Evolutionary conservation across 1,140 invertebrate species (phyloP), one percentile per base, ranked within the genome.

Genomic region (Wiebesia pumilae): DNA sequence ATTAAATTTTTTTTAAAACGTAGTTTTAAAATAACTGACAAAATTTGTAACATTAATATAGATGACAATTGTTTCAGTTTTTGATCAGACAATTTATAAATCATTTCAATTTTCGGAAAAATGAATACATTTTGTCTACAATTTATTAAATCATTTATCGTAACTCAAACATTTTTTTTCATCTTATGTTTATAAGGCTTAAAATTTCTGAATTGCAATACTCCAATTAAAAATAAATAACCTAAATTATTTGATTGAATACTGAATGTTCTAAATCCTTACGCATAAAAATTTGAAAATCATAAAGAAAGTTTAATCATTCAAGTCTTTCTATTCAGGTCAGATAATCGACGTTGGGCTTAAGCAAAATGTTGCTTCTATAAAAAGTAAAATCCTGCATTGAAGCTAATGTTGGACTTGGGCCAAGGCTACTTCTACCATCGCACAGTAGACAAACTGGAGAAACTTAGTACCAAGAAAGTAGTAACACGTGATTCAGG

Each of bases 381-480:
- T 40, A 78, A 67, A 16, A 38, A 77, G 51, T 77, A 73, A 65
- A 77, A 47, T 2, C 10, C 40, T 4, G 62, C 83, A 54, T 83
- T 10, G 38, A 77, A 82, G 27, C 78, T 67, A 77, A 38, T 40
- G 14, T 78, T 86, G 73, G 73, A 43, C 27, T 0, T 67, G 3
- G 47, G 58, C 80, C 71, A 83, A 78, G 73, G 80, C 73, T 69
- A 27, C 0, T 27, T 83, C 38, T n/a, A 14, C 1, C 40, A n/a
- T 79, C n/a, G 30, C 65, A 65, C 10, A 35, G 54, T 33, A 83
- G 40, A 69, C 24, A 67, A 78, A 54, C 85, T 86, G 81, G 85
- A 86, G 62, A 86, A 78, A 69, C 58, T 83, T 69, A 38, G 58
- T 40, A 83, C 40, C 80, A 78, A 79, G 43, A 54, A 73, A 78